phyloP scores from a whole-genome alignment of 2,797 vertebrate species.

The Simalia tracyae region DNA sequence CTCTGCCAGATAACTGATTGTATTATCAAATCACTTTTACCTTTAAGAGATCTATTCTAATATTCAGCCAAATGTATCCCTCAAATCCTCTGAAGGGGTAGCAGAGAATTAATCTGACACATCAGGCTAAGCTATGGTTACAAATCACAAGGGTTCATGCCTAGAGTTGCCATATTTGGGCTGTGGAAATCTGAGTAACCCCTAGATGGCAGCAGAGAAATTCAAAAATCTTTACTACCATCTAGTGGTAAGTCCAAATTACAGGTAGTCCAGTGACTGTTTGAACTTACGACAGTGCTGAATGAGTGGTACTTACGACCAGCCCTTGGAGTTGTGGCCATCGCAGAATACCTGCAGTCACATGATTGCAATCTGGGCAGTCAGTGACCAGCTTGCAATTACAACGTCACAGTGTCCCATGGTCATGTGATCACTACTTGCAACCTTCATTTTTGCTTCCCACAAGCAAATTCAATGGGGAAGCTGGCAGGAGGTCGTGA shows the following conservation, averaged over 20 bases:
- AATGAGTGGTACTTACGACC: not conserved
- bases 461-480: no score
- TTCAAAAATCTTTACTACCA: not conserved
- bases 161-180: not conserved
- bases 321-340: not conserved
- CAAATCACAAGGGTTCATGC: not conserved
- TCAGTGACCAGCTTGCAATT: no score
- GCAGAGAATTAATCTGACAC: not conserved
- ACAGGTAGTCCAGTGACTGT: not conserved
- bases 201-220: not conserved
- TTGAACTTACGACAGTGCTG: not conserved
- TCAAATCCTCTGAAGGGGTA: not conserved
- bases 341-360: no score
- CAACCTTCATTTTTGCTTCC: no score
- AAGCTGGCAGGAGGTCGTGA: no score
- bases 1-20: not conserved
- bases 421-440: no score
- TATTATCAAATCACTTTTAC: not conserved
- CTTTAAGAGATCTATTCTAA: not conserved
- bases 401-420: no score
- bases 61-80: not conserved
- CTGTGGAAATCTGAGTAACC: not conserved
- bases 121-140: not conserved
- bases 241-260: not conserved
- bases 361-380: no score